These are phyloP conservation scores for Pygocentrus nattereri DNA, from an alignment of 2,797 vertebrate species.

Conservation along the genomic window DNA sequence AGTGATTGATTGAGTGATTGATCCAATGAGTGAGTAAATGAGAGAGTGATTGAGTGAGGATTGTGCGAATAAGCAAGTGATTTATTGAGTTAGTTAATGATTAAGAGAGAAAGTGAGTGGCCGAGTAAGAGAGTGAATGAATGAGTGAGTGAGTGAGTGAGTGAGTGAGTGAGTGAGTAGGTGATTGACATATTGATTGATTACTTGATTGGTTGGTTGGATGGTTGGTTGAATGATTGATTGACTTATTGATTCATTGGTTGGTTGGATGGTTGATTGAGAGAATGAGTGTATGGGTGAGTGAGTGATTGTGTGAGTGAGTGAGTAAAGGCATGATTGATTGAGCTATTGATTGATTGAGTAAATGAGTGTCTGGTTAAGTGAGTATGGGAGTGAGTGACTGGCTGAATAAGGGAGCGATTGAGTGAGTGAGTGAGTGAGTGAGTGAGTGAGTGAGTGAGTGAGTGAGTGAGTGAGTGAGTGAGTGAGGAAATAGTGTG, in stretches of 20 bases:
- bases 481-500: slow-evolving; percentile 61
- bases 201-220: background rate
- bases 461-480: background rate
- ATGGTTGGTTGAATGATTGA: background rate
- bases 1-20: no score
- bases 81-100: no score
- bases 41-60: background rate
- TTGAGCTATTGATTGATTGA: background rate
- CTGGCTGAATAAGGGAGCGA: background rate
- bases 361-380: background rate
- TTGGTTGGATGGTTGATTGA: background rate
- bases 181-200: background rate
- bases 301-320: background rate
- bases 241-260: background rate
- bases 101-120: no score
- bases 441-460: background rate
- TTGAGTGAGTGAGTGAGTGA: background rate
- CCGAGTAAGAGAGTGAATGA: no score
- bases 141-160: no score
- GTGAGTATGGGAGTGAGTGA: background rate
- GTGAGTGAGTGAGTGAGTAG: no score
- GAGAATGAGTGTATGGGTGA: background rate
- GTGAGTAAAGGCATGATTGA: background rate
- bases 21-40: no score
- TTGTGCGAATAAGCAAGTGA: no score